Base-by-base conservation (phyloP, 1,140 invertebrate genomes). In the Eubasilissa regina region DNA sequence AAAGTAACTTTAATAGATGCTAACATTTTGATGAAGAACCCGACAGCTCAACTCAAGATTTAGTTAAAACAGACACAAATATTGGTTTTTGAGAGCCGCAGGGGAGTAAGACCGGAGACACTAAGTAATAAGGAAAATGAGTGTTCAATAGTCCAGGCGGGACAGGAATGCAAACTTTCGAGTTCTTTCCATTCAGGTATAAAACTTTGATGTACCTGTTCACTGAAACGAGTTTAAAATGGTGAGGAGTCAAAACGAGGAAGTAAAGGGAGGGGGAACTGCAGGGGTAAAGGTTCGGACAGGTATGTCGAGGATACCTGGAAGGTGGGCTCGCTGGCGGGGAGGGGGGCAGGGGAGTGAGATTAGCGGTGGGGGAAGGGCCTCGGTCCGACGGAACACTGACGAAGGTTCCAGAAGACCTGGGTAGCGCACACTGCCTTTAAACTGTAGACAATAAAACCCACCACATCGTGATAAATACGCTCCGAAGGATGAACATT, bases 291-390 rank as follows among this genome's bases (percentile, higher is more conserved):
- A 62, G 45, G 66, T 51, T 6, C 19, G 17, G 47, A 51, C 66
- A 70, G 66, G 66, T 70, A 70, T 19, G 66, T 51, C 9, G 17
- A 11, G n/a, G 17, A 70, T 70, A 70, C 44, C 66, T 70, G 45
- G 25, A 70, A 48, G 66, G 47, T 19, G 13, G 25, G 58, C 66
- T 70, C 17, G 25, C 51, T 19, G 66, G 47, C 12, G 13, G 25
- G 58, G 11, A 35, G 10, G 1, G n/a, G 66, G 47, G 47, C 12
- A 21, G 47, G 47, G 47, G 9, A 17, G 0, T 12, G 19, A n/a
- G 35, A 43, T 62, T 12, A 62, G 58, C 10, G 44, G 8, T 11
- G 17, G 17, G 25, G 44, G 19, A 19, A 21, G 17, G 17, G 1
- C 8, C 0, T 0, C 13, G 62, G n/a, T 17, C 53, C 19, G 12